Evolutionary conservation across 92 coral and sea anemone genomes (phyloP).

Genomic region (Siderastrea radians): DNA sequence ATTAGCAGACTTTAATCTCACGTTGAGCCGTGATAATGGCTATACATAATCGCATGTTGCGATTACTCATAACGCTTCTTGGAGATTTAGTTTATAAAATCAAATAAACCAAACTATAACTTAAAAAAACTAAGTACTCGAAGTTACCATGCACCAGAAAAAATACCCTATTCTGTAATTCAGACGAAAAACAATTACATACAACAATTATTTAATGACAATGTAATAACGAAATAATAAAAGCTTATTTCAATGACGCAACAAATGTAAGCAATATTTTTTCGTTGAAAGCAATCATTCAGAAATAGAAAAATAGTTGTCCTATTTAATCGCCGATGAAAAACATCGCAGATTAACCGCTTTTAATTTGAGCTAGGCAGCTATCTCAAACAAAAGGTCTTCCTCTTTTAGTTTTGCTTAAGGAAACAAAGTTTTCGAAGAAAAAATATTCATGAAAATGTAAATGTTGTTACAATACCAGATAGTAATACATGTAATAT

Average conservation of each 20-base stretch:
- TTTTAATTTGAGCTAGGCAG: not conserved
- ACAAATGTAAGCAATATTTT: not conserved
- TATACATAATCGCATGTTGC: not conserved
- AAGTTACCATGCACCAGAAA: not conserved
- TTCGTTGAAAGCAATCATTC: not conserved
- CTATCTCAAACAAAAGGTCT: not conserved
- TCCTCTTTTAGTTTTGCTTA: not conserved
- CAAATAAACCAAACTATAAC: not conserved
- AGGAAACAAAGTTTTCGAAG: not conserved
- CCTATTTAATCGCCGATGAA: too few species aligned
- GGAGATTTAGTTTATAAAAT: not conserved
- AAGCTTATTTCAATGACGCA: not conserved
- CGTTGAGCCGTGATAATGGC: not conserved
- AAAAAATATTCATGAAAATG: not conserved
- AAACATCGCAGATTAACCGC: not conserved
- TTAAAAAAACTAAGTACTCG: not conserved
- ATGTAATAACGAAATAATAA: not conserved
- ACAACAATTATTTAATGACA: not conserved
- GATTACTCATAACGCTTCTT: not conserved
- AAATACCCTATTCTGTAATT: not conserved
- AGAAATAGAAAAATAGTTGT: not conserved
- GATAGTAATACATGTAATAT: not conserved
- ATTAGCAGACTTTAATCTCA: not conserved
- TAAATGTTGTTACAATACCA: not conserved
- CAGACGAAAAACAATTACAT: not conserved